These are phyloP conservation scores for Oscheius onirici DNA, from an alignment of 2,888 invertebrate genomes.

Conservation along the genomic window DNA sequence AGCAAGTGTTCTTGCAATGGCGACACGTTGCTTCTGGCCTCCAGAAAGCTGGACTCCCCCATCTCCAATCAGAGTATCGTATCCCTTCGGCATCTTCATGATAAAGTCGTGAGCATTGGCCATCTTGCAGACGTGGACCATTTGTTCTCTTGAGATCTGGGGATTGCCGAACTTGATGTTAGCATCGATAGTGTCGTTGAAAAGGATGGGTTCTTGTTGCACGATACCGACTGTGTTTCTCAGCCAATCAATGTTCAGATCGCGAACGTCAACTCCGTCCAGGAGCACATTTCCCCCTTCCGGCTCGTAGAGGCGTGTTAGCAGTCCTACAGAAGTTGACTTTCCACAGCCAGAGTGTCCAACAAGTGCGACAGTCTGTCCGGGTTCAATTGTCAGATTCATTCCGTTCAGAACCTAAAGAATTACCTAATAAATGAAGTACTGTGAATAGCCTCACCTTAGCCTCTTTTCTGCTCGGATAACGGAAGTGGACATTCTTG, in stretches of 20 bases:
- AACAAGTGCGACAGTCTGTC: conserved; percentile 57
- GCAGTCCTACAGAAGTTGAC: conserved; percentile 53
- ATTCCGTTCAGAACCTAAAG: conserved; percentile 48
- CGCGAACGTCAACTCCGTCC: conserved; percentile 59
- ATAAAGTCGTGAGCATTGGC: conserved; percentile 69
- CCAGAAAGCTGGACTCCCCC: conserved; percentile 67
- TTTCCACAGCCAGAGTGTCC: conserved; percentile 61
- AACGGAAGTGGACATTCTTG: conserved; percentile 64
- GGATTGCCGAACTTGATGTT: conserved; percentile 56
- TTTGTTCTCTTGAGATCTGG: conserved; percentile 48
- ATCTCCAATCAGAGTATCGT: conserved; percentile 66
- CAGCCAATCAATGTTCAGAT: conserved; percentile 57
- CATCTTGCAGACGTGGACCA: conserved; percentile 60
- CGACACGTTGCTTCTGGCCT: conserved; percentile 66
- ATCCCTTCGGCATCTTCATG: conserved; percentile 58
- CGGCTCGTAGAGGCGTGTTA: conserved; percentile 53
- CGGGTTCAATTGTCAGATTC: conserved; percentile 52
- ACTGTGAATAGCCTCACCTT: background rate
- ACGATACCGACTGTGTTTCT: conserved; percentile 63
- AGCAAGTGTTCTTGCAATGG: conserved; percentile 60
- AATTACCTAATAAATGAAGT: background rate
- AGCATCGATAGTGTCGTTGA: conserved; percentile 60
- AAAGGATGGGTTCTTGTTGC: conserved; percentile 65
- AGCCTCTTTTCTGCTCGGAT: conserved; percentile 51
- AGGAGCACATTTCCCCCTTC: conserved; percentile 49